Evolutionary conservation across 2,888 invertebrate species (phyloP).

Genomic region (Argyresthia albistria): DNA sequence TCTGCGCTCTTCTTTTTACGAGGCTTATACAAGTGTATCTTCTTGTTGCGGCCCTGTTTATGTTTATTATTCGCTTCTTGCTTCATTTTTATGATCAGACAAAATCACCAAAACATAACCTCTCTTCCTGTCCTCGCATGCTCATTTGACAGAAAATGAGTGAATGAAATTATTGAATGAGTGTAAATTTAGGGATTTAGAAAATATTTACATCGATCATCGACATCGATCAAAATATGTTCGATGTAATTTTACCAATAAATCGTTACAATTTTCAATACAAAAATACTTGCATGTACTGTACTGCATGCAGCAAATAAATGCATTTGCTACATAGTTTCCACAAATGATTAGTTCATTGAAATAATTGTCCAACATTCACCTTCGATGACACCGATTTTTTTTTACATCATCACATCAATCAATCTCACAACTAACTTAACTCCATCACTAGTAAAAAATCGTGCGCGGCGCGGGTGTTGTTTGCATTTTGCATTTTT

Average conservation of each 20-base stretch:
- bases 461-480: not conserved
- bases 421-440: not conserved
- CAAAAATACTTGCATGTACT: too few species aligned
- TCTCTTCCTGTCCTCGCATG: conserved; percentile 1
- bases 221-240: too few species aligned
- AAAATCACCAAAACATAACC: conserved; percentile 8
- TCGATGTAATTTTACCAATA: too few species aligned
- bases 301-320: too few species aligned
- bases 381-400: too few species aligned
- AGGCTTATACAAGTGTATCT: conserved; percentile 53
- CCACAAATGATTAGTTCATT: too few species aligned
- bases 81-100: conserved; percentile 25
- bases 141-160: not conserved
- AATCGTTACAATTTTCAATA: too few species aligned
- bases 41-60: conserved; percentile 29
- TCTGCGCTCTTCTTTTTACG: conserved; percentile 54
- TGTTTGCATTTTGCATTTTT: not conserved
- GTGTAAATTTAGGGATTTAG: not conserved
- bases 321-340: too few species aligned
- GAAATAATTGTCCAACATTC: too few species aligned
- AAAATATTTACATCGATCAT: not conserved
- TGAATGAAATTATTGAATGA: not conserved
- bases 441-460: not conserved
- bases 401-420: too few species aligned
- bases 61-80: conserved; percentile 22